Conservation (phyloP, 1,140 invertebrate genomes). For the Battus philenor region DNA sequence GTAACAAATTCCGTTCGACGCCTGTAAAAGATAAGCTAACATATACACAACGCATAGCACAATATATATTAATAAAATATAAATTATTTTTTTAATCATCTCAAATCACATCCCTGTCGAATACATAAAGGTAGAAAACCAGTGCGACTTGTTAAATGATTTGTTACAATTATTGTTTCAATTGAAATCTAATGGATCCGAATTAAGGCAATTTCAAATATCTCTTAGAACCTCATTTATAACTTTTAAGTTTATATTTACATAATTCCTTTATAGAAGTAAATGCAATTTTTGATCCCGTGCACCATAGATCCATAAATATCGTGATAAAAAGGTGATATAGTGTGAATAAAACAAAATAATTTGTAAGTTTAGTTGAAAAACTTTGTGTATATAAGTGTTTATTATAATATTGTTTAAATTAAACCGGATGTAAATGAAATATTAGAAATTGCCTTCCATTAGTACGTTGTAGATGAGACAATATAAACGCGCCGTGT, state of each 20-base stretch:
- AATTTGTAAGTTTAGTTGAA: no score
- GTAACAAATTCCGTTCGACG: background rate
- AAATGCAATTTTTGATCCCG: no score
- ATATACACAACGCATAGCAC: constrained; percentile 26
- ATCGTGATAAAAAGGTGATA: no score
- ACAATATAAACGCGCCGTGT: constrained; percentile 13
- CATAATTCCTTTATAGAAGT: no score
- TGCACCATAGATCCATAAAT: no score
- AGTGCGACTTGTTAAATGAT: constrained; percentile 3
- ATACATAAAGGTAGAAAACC: background rate
- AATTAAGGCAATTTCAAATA: constrained; percentile 16
- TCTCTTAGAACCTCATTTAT: no score
- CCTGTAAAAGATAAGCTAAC: constrained; percentile 4
- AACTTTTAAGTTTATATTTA: no score
- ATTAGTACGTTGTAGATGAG: constrained; percentile 4
- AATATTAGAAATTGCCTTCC: constrained; percentile 13
- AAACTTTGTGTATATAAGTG: no score
- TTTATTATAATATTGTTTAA: no score
- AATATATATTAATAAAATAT: constrained; percentile 19
- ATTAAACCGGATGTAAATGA: no score
- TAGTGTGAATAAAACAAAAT: no score
- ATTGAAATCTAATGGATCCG: background rate
- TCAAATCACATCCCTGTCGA: background rate
- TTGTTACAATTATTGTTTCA: background rate
- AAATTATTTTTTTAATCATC: constrained; percentile 13